Evolutionary conservation across 2,113 vertebrate species (phyloP), one percentile per base, ranked within the genome.

Genomic region (Meleagris gallopavo): DNA sequence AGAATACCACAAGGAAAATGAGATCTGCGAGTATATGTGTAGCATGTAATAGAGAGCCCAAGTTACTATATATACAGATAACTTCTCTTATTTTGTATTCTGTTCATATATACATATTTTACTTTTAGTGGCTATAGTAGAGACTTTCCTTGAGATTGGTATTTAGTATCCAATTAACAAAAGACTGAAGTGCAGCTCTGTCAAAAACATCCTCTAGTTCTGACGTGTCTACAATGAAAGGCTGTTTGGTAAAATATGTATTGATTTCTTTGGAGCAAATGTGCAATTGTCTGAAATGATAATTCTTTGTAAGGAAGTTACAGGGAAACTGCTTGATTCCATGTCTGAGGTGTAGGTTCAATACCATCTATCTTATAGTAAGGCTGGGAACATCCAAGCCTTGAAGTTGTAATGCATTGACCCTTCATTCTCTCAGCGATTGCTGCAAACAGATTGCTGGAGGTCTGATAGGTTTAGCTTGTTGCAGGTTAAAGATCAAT

Each of bases 401-500:
- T 25, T 8, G 45, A 22, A 32, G 0, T 38, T 14, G 3, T 45
- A 67, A 78, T 34, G 41, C 89, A 90, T 18, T 72, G 87, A 95
- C 71, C 87, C 84, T 95, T 89, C 91, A 34, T 58, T 58, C 58
- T 66, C 58, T 25, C 46, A 58, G 84, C 0, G 0, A 76, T 2
- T 75, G 81, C 87, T 87, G 81, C 89, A 94, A 87, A 70, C 62
- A 85, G 43, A 91, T 89, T 60, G 82, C 75, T 81, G 58, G 38
- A 75, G 60, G 25, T 61, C 58, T 73, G 78, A 79, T 43, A 6
- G 61, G 78, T 87, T 89, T 61, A 45, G 70, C 57, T 82, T 65
- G 81, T 85, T 95, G 66, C 84, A 79, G 87, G 94, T 93, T 91
- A 76, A 87, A 95, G 93, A 76, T 89, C 91, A 91, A n/a, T 82